Percentiles rank a stretch among this genome's conserved stretches.
Evolutionary conservation across 2,888 invertebrate species (phyloP).

Genomic region (Acleris literana): DNA sequence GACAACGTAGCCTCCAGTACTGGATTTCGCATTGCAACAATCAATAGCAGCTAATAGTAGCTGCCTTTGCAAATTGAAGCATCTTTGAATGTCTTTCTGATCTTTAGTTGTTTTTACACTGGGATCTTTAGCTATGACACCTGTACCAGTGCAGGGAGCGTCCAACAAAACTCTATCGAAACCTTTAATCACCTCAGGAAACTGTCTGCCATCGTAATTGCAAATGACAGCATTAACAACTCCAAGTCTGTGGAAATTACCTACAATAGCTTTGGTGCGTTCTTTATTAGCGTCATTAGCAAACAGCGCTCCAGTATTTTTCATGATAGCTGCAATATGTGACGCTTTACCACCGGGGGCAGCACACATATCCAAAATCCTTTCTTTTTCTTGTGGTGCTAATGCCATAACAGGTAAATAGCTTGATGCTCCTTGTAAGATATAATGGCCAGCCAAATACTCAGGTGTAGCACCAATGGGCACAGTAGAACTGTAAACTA

Average conservation of each 20-base stretch:
- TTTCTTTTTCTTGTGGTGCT: slow-evolving; percentile 97
- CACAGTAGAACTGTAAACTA: slow-evolving; percentile 97
- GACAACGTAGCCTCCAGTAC: slow-evolving; percentile 96
- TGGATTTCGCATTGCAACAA: slow-evolving; percentile 95
- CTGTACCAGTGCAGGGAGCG: slow-evolving; percentile 99
- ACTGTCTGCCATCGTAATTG: slow-evolving; percentile 94
- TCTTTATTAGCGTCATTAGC: slow-evolving; percentile 98
- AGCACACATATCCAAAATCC: slow-evolving; percentile 97
- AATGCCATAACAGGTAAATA: slow-evolving; percentile 98
- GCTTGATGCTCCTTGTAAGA: slow-evolving; percentile 98
- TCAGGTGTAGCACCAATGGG: slow-evolving; percentile 99
- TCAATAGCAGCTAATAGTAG: slow-evolving; percentile 98
- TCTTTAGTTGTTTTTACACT: slow-evolving; percentile 97
- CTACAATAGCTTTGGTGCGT: slow-evolving; percentile 95
- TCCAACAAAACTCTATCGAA: slow-evolving; percentile 98
- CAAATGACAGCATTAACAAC: slow-evolving; percentile 96
- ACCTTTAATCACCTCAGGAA: slow-evolving; percentile 92
- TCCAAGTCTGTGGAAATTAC: slow-evolving; percentile 98
- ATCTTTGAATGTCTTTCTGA: slow-evolving; percentile 93
- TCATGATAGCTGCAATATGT: slow-evolving; percentile 98
- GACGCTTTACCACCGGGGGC: slow-evolving; percentile 99
- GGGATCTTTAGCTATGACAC: slow-evolving; percentile 98
- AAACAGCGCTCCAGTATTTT: slow-evolving; percentile 97
- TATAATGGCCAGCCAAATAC: slow-evolving; percentile 99
- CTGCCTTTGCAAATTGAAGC: slow-evolving; percentile 96